A percentile compares a stretch with the other conserved stretches of the same genome.
Evolutionary conservation across 2,113 vertebrate species (phyloP).

Genomic region (Grammomys surdaster): DNA sequence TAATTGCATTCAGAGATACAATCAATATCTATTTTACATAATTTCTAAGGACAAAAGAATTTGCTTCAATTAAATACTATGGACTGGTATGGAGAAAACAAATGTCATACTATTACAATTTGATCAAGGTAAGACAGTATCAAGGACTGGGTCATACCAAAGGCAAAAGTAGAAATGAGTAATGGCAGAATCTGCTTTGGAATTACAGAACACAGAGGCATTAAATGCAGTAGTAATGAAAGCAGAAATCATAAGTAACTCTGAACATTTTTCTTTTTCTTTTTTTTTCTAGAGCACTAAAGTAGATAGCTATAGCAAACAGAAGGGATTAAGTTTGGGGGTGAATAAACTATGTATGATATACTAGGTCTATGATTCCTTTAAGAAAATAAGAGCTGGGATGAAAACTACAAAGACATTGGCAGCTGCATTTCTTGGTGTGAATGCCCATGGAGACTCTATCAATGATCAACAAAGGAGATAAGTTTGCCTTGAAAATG

Average conservation of each 20-base stretch:
- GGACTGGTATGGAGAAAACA: neutral
- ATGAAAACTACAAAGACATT: neutral
- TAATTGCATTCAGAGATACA: neutral
- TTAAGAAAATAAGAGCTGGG: neutral
- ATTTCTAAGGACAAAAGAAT: neutral
- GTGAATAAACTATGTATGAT: constrained; percentile 15
- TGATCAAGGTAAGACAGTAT: neutral
- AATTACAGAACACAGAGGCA: neutral
- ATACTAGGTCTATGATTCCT: neutral
- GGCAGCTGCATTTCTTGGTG: neutral
- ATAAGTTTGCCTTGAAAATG: neutral
- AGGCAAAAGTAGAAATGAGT: neutral
- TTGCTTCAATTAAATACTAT: neutral
- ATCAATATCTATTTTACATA: neutral
- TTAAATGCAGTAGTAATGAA: neutral
- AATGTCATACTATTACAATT: neutral
- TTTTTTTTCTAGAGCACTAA: neutral
- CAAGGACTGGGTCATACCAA: neutral
- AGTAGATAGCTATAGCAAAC: neutral
- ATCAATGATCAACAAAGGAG: neutral
- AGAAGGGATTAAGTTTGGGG: neutral
- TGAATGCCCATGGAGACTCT: neutral
- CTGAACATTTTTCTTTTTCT: neutral
- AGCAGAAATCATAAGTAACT: neutral
- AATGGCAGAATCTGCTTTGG: neutral